These are phyloP conservation scores for Tethea ocularis DNA, from an alignment of 2,888 invertebrate species.

Conservation along the genomic window DNA sequence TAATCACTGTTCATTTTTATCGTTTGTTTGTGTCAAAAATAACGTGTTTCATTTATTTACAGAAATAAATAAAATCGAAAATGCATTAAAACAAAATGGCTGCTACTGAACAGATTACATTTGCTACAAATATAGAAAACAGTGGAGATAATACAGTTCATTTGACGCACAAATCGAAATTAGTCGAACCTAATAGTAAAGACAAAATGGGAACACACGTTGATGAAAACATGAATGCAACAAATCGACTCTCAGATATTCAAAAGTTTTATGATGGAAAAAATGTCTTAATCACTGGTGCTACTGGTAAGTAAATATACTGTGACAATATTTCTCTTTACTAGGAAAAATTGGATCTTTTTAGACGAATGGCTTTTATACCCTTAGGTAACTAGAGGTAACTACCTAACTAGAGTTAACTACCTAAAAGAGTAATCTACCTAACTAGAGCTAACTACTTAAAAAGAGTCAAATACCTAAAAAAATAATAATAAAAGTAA, in stretches of 20 bases:
- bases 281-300: slow-evolving; percentile 85
- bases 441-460: too few species aligned
- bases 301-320: slow-evolving; percentile 71
- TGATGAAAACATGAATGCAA: slow-evolving; percentile 48
- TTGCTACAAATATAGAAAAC: background rate
- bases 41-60: slow-evolving; percentile 34
- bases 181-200: background rate
- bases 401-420: too few species aligned
- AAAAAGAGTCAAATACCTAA: too few species aligned
- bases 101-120: slow-evolving; percentile 18
- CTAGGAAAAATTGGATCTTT: too few species aligned
- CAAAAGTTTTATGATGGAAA: slow-evolving; percentile 85
- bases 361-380: too few species aligned
- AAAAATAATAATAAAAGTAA: too few species aligned
- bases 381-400: too few species aligned
- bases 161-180: slow-evolving; percentile 2
- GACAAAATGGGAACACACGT: slow-evolving; percentile 26
- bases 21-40: too few species aligned
- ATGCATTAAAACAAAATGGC: slow-evolving; percentile 37
- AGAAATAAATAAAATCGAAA: slow-evolving; percentile 35
- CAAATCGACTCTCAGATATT: slow-evolving; percentile 61
- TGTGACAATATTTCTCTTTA: background rate
- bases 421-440: too few species aligned
- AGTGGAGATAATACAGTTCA: background rate
- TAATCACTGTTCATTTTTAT: too few species aligned